Evolutionary conservation across 2,797 vertebrate genomes (phyloP).

Genomic region (Telmatherina bonti): DNA sequence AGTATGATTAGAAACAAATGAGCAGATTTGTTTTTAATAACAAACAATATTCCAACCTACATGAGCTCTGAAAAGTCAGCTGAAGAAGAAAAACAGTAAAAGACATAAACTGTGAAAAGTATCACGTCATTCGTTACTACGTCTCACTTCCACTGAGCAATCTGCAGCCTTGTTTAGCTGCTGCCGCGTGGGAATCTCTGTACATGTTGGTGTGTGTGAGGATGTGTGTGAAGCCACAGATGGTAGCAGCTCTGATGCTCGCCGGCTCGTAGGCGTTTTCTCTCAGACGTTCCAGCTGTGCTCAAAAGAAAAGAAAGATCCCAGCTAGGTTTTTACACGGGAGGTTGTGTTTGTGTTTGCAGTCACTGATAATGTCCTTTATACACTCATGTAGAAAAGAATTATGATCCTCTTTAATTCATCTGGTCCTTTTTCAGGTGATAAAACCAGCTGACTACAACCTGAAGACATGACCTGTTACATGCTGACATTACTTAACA

Average conservation of each 20-base stretch:
- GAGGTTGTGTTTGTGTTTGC: background rate
- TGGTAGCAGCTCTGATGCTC: constrained; percentile 28
- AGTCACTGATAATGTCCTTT: background rate
- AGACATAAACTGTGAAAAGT: constrained; percentile 28
- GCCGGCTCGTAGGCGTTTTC: constrained; percentile 31
- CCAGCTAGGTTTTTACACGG: background rate
- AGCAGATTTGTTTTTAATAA: background rate
- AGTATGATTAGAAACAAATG: background rate
- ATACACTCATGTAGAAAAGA: too few species aligned
- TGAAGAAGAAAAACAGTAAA: background rate
- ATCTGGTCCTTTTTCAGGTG: too few species aligned
- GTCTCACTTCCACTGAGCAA: constrained; percentile 38
- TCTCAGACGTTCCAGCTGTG: constrained; percentile 44
- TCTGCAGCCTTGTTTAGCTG: background rate
- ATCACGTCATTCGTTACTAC: constrained; percentile 16
- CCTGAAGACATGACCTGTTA: too few species aligned
- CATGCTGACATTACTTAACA: too few species aligned
- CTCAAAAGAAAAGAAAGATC: constrained; percentile 9
- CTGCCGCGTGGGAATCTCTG: background rate
- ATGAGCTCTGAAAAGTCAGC: background rate
- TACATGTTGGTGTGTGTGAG: background rate
- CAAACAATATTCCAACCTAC: background rate
- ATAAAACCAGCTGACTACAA: too few species aligned
- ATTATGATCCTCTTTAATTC: too few species aligned
- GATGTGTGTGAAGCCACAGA: constrained; percentile 26